Conservation (phyloP, 2,113 vertebrate genomes). For the Anser brachyrhynchus region DNA sequence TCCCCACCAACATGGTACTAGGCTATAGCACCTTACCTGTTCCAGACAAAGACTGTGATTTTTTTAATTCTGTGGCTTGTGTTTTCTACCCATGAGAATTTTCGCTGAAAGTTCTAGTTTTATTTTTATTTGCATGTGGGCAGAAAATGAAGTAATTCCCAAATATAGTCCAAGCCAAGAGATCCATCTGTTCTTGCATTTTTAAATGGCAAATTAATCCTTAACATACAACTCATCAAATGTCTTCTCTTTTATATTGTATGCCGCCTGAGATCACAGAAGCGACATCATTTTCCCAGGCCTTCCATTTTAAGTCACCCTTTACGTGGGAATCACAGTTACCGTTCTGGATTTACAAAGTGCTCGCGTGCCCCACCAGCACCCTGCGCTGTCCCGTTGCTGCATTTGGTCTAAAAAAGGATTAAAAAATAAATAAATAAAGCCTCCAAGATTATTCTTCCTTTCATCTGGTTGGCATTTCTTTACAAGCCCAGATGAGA, state of each 20-base stretch:
- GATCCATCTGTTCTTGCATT: constrained; percentile 67
- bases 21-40: background rate
- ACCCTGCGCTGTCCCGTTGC: background rate
- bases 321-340: background rate
- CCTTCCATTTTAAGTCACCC: constrained; percentile 31
- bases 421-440: background rate
- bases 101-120: constrained; percentile 32
- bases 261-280: constrained; percentile 30
- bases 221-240: constrained; percentile 42
- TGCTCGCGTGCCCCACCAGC: background rate
- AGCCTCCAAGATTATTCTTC: background rate
- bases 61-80: background rate
- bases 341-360: background rate
- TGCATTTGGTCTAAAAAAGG: background rate
- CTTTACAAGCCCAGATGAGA: background rate
- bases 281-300: background rate
- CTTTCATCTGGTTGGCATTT: background rate
- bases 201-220: constrained; percentile 67
- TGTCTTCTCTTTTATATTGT: constrained; percentile 43
- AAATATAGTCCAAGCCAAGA: constrained; percentile 61
- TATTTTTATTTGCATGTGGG: constrained; percentile 67
- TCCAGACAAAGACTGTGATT: background rate
- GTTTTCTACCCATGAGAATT: constrained; percentile 16
- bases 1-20: rapidly evolving
- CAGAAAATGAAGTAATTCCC: constrained; percentile 63